Conservation (phyloP, 2,888 invertebrate genomes). For the Calameuta pallipes region DNA sequence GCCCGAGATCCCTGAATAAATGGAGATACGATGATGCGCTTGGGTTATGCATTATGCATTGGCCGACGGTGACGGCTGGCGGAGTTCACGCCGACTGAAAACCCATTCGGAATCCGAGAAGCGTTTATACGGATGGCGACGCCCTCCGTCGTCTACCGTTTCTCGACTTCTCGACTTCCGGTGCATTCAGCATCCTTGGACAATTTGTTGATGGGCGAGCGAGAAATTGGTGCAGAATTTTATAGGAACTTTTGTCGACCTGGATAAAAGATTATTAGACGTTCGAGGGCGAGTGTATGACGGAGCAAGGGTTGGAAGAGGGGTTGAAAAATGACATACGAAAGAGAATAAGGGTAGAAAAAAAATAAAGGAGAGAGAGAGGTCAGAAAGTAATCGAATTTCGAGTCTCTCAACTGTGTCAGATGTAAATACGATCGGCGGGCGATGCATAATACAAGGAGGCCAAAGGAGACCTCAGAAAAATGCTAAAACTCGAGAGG, state of each 20-base stretch:
- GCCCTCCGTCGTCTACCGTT: not conserved
- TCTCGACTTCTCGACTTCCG: not conserved
- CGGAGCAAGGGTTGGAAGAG: not conserved
- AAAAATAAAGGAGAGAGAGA: not conserved
- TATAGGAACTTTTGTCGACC: not conserved
- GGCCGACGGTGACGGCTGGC: slow-evolving; percentile 31
- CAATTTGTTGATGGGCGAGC: not conserved
- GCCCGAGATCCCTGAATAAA: slow-evolving; percentile 42
- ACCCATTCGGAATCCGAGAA: not conserved
- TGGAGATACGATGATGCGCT: slow-evolving; percentile 66
- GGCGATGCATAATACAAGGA: not conserved
- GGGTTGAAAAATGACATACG: not conserved
- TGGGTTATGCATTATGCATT: slow-evolving; percentile 60
- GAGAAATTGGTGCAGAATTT: not conserved
- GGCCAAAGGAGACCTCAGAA: not conserved
- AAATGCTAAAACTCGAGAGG: not conserved
- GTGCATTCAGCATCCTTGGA: not conserved
- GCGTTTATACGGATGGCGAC: not conserved
- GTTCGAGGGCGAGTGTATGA: not conserved
- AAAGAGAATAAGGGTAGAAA: not conserved
- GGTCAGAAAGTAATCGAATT: not conserved
- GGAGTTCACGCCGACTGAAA: not conserved
- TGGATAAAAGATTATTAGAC: not conserved
- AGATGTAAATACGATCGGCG: not conserved
- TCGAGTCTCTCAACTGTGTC: not conserved